Conservation (phyloP, 2,888 invertebrate genomes). For the Miltochrista miniata region DNA sequence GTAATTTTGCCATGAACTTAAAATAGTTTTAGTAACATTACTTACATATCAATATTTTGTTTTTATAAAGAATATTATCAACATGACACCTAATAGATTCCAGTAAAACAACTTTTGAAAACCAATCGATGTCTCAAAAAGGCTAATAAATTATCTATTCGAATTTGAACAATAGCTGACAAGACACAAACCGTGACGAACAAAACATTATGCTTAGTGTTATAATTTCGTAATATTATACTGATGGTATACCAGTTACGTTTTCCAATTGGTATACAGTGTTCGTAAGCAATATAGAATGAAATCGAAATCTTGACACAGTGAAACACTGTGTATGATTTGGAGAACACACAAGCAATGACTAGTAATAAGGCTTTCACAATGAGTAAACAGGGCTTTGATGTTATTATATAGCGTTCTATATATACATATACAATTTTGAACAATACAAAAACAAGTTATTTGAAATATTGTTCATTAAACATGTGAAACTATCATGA, state of each 20-base stretch:
- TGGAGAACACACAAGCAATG: constrained; percentile 47
- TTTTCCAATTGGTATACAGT: constrained; percentile 34
- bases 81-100: no score
- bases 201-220: constrained; percentile 23
- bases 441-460: constrained; percentile 74
- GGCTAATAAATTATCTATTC: no score
- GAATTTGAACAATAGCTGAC: no score
- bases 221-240: constrained; percentile 29
- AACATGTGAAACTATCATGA: constrained; percentile 66
- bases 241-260: constrained; percentile 40
- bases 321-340: constrained; percentile 37
- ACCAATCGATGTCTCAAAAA: neutral
- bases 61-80: no score
- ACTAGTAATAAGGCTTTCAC: constrained; percentile 73
- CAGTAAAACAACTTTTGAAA: no score
- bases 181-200: constrained; percentile 15
- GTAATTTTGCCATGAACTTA: no score
- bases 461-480: constrained; percentile 82
- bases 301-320: constrained; percentile 9
- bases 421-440: constrained; percentile 79
- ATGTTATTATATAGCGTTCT: constrained; percentile 76
- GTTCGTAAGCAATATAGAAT: constrained; percentile 16
- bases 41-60: no score
- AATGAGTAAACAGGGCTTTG: constrained; percentile 80
- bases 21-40: no score